Evolutionary conservation across 2,113 vertebrate genomes (phyloP).

Genomic region (Ageneiosus marmoratus): DNA sequence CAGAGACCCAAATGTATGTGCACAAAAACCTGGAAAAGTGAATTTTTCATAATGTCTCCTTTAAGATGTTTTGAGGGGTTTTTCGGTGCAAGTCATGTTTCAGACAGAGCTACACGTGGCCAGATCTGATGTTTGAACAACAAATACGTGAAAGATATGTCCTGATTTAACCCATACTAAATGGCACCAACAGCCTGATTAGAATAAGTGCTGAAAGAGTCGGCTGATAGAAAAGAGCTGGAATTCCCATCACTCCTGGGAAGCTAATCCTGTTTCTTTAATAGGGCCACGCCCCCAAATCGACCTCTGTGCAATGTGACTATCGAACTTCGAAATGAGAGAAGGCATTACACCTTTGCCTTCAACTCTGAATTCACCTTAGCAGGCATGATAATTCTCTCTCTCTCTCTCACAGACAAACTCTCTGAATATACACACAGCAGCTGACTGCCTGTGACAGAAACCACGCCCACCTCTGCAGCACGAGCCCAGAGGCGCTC

Average conservation of each 20-base stretch:
- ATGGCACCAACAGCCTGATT: neutral
- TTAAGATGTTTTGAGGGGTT: neutral
- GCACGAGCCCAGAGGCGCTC: constrained; percentile 46
- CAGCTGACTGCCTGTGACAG: constrained; percentile 65
- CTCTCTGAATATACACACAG: neutral
- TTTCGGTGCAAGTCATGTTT: too few species aligned
- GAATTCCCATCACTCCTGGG: neutral
- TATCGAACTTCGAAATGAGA: neutral
- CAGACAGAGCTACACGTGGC: neutral
- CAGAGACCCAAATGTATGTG: too few species aligned
- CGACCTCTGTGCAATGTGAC: neutral
- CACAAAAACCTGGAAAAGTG: too few species aligned
- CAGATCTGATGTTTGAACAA: neutral
- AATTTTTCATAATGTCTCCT: too few species aligned
- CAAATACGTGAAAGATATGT: neutral
- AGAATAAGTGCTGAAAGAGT: neutral
- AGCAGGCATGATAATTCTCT: neutral
- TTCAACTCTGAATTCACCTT: neutral
- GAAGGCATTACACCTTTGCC: neutral
- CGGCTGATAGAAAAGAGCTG: neutral
- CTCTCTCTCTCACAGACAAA: neutral
- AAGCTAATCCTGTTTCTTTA: neutral
- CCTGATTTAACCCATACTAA: neutral
- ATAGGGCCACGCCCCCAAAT: neutral
- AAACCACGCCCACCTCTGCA: constrained; percentile 58